These are phyloP conservation scores for Chelidonichthys spinosus DNA, from an alignment of 2,797 vertebrate species.

Conservation along the genomic window DNA sequence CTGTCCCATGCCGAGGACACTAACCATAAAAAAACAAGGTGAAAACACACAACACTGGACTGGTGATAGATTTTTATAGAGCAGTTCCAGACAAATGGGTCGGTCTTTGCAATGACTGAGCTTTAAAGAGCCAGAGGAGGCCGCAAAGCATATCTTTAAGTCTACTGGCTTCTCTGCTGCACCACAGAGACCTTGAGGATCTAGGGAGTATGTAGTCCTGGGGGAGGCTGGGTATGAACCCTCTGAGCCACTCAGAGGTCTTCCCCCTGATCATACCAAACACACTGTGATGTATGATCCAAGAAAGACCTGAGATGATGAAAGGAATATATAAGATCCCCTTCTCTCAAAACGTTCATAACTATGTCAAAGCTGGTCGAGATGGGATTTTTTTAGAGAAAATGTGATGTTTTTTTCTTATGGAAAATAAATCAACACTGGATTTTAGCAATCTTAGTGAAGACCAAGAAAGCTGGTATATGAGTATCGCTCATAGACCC, in stretches of 20 bases:
- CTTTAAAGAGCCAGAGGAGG: constrained; percentile 53
- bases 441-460: not conserved
- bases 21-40: constrained; percentile 54
- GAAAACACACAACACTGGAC: constrained; percentile 38
- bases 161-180: constrained; percentile 24
- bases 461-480: not conserved
- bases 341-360: constrained; percentile 52
- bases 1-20: constrained; percentile 38
- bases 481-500: not conserved
- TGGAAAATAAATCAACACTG: constrained; percentile 3
- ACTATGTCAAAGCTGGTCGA: constrained; percentile 44
- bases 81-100: constrained; percentile 45
- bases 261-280: constrained; percentile 42
- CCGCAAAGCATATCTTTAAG: constrained; percentile 52
- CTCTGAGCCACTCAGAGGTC: constrained; percentile 42
- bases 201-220: constrained; percentile 29
- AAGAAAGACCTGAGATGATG: constrained; percentile 47
- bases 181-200: constrained; percentile 43
- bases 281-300: constrained; percentile 56
- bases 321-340: constrained; percentile 47
- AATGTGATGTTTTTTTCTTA: not conserved
- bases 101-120: constrained; percentile 37
- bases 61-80: constrained; percentile 44
- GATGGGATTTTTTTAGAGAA: constrained; percentile 34
- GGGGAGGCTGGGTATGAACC: constrained; percentile 34